Conservation (phyloP, 1,140 invertebrate species). For the Phymastichus coffea region DNA sequence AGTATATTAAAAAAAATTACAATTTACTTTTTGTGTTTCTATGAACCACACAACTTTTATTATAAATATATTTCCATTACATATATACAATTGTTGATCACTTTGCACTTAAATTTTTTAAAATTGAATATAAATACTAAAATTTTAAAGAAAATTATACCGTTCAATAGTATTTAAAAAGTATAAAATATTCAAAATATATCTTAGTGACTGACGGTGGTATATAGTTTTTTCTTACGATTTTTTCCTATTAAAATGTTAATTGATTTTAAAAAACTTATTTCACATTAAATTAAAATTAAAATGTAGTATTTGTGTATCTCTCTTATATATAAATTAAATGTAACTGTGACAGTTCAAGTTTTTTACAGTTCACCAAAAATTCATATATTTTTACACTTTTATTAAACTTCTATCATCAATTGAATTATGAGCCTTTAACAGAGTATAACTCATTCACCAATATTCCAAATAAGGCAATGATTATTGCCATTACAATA, state of each 20-base stretch:
- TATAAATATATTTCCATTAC: slow-evolving; percentile 16
- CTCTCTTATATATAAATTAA: slow-evolving; percentile 22
- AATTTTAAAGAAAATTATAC: slow-evolving; percentile 26
- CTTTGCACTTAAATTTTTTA: slow-evolving; percentile 12
- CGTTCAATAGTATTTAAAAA: slow-evolving; percentile 8
- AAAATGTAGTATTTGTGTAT: background rate
- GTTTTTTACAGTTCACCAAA: slow-evolving; percentile 29
- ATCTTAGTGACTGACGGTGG: too few species aligned
- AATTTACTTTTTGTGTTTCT: slow-evolving; percentile 15
- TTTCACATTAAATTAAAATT: slow-evolving; percentile 9
- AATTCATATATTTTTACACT: slow-evolving; percentile 23
- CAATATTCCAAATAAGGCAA: slow-evolving; percentile 62
- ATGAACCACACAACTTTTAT: slow-evolving; percentile 24
- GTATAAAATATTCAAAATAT: slow-evolving; percentile 27
- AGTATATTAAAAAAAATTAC: slow-evolving; percentile 14
- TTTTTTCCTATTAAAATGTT: too few species aligned
- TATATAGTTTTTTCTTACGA: too few species aligned
- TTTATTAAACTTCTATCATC: slow-evolving; percentile 30
- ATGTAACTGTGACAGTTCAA: slow-evolving; percentile 24
- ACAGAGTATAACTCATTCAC: slow-evolving; percentile 52
- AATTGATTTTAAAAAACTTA: too few species aligned
- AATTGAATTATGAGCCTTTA: too few species aligned
- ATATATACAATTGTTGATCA: slow-evolving; percentile 22
- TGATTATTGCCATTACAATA: slow-evolving; percentile 59
- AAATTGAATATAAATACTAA: slow-evolving; percentile 19